phyloP scores from a whole-genome alignment of 1,140 invertebrate genomes.

The Epicauta chinensis region DNA sequence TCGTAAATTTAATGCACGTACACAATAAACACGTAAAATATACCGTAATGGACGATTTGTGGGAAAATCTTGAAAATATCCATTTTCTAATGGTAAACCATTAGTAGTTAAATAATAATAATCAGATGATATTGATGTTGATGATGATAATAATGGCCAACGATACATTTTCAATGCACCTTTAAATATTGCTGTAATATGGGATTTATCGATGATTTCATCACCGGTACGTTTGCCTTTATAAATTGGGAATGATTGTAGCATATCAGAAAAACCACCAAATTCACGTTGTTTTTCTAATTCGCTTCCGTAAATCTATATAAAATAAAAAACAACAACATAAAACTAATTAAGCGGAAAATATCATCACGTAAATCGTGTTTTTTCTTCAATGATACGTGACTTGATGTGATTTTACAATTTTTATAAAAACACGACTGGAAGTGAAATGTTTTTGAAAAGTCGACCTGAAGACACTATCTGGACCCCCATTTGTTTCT shows the following conservation, averaged over 20 bases:
- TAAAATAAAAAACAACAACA: constrained; percentile 8
- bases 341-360: too few relatives aligned
- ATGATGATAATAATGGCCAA: constrained; percentile 45
- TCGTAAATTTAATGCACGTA: constrained; percentile 62
- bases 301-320: constrained; percentile 65
- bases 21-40: constrained; percentile 70
- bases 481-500: too few relatives aligned
- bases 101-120: constrained; percentile 44
- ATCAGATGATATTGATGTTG: constrained; percentile 11
- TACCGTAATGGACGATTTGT: constrained; percentile 62
- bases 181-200: constrained; percentile 46
- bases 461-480: not conserved
- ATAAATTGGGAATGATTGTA: constrained; percentile 67
- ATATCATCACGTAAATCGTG: too few relatives aligned
- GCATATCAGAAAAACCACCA: constrained; percentile 68
- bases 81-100: constrained; percentile 45
- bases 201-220: constrained; percentile 54
- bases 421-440: too few relatives aligned
- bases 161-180: constrained; percentile 51
- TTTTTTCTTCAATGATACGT: too few relatives aligned
- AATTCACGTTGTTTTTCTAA: constrained; percentile 72
- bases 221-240: constrained; percentile 63
- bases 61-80: constrained; percentile 57
- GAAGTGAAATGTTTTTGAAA: too few relatives aligned
- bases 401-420: too few relatives aligned